Percentiles rank a stretch among this genome's conserved stretches.
phyloP scores from a whole-genome alignment of 2,888 invertebrate species.

The Eupithecia vulgata region DNA sequence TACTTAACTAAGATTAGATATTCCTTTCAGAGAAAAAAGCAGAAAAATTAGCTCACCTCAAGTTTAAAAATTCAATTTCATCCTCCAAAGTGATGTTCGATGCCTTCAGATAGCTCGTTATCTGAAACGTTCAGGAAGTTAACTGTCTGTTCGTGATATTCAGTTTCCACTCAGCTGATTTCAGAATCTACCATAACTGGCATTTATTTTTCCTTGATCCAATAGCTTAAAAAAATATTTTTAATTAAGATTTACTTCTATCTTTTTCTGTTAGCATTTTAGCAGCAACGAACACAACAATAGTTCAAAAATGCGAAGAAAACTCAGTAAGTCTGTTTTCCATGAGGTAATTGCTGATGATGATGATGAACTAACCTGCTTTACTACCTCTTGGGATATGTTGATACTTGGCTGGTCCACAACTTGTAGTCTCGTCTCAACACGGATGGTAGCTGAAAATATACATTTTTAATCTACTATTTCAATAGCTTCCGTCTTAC shows the following conservation, averaged over 20 bases:
- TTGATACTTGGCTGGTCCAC: constrained; percentile 71
- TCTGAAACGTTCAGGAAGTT: constrained; percentile 69
- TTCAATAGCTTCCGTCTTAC: too few species aligned
- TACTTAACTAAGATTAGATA: neutral
- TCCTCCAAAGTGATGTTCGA: constrained; percentile 86
- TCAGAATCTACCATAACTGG: neutral
- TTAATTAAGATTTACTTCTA: neutral
- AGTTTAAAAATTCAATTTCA: constrained; percentile 87
- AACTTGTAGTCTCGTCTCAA: constrained; percentile 84
- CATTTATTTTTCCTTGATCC: neutral
- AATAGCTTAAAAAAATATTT: neutral
- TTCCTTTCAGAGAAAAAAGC: neutral
- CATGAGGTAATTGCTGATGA: neutral
- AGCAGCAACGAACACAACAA: neutral
- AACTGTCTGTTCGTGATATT: neutral
- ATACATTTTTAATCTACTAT: neutral
- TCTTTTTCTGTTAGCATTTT: neutral
- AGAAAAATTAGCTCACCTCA: constrained; percentile 83
- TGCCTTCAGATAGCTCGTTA: constrained; percentile 85
- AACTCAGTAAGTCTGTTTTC: neutral
- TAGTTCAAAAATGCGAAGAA: neutral
- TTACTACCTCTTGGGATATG: constrained; percentile 71
- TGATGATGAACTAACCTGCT: constrained; percentile 58
- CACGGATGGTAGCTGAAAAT: constrained; percentile 84
- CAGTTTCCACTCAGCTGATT: neutral